Conservation (phyloP, 1,140 invertebrate species). For the Drosophila sucinea region DNA sequence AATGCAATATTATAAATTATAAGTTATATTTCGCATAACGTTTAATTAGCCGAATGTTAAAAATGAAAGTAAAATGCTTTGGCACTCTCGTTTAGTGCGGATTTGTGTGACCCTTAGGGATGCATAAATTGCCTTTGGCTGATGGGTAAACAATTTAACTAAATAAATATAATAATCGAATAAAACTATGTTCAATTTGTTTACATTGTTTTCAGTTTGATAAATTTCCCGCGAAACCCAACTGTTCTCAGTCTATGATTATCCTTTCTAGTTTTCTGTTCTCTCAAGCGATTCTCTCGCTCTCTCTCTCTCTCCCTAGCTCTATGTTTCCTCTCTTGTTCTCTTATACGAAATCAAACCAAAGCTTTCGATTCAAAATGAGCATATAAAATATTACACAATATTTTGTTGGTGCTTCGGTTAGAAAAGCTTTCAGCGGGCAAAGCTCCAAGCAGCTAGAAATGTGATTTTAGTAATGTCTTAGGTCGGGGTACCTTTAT, state of each 20-base stretch:
- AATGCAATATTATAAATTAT: conserved; percentile 2
- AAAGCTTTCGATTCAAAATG: conserved; percentile 7
- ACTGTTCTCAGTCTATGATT: conserved; percentile 1
- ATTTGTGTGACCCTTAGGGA: not conserved
- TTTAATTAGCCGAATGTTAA: conserved; percentile 7
- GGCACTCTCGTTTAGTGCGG: conserved; percentile 1
- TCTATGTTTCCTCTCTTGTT: not conserved
- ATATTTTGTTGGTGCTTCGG: conserved; percentile 2
- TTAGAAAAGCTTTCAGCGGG: conserved; percentile 12
- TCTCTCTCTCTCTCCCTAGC: not conserved
- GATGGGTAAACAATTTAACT: not conserved
- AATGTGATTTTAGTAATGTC: conserved; percentile 5
- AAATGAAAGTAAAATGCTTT: not conserved
- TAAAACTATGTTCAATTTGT: not conserved
- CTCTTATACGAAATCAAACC: conserved; percentile 5
- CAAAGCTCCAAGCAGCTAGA: not conserved
- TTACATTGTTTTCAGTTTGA: not conserved
- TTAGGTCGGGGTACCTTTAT: not conserved
- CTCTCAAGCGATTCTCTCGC: not conserved
- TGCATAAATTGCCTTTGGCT: not conserved
- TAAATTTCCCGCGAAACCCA: not conserved
- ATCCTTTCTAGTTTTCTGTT: not conserved
- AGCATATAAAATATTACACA: conserved; percentile 16
- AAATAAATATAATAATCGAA: not conserved
- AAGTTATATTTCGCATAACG: not conserved